Conservation (phyloP, 2,113 vertebrate genomes). For the Corythoichthys haematopterus region DNA sequence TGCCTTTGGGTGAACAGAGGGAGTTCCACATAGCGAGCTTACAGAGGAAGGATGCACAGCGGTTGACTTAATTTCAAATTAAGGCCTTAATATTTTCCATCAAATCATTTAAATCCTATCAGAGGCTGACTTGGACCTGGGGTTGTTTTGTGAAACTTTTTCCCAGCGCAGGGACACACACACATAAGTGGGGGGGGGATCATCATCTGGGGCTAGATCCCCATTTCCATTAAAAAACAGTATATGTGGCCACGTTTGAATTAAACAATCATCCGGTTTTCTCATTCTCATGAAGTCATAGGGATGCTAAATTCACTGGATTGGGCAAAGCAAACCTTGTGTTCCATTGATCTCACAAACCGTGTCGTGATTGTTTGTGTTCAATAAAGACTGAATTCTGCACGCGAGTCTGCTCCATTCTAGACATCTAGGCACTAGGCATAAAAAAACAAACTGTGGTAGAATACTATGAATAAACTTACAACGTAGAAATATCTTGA, state of each 20-base stretch:
- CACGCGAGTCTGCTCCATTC: no score
- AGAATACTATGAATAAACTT: no score
- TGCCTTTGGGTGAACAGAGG: constrained; percentile 46
- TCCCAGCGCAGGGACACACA: constrained; percentile 47
- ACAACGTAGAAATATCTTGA: no score
- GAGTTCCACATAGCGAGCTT: constrained; percentile 38
- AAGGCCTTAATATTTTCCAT: constrained; percentile 66
- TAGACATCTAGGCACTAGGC: no score
- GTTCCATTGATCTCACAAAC: constrained; percentile 60
- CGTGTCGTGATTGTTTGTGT: constrained; percentile 53
- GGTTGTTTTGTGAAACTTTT: constrained; percentile 51
- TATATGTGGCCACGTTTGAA: constrained; percentile 38
- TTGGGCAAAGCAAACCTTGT: constrained; percentile 41
- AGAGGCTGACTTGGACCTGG: constrained; percentile 40
- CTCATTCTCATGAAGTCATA: constrained; percentile 66
- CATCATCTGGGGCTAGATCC: constrained; percentile 48
- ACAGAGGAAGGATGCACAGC: constrained; percentile 37
- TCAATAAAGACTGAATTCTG: no score
- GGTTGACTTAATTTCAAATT: constrained; percentile 63
- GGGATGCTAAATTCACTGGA: constrained; percentile 48
- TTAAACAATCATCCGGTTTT: constrained; percentile 51
- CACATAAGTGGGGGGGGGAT: constrained; percentile 35
- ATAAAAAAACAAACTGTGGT: no score
- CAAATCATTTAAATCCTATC: constrained; percentile 70
- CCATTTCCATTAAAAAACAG: constrained; percentile 52